Evolutionary conservation across 2,888 invertebrate species (phyloP), one percentile per base, ranked within the genome.

Genomic region (Coelogynopora nodosa): DNA sequence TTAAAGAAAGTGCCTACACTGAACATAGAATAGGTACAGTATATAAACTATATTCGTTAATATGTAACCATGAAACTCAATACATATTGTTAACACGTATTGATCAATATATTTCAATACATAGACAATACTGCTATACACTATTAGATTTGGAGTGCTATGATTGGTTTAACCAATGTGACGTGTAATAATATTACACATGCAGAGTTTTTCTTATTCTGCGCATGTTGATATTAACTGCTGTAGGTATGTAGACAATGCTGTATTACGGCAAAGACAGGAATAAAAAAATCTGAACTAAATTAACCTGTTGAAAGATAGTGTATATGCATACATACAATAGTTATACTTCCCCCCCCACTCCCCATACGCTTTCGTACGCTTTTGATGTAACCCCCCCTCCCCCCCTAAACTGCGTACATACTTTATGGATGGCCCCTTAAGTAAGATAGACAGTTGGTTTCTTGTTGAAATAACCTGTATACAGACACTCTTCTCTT

Each of bases 1-100:
- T 74, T 74, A 74, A 74, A 74, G 74, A 74, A 74, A 74, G 74
- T 74, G 74, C 74, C 74, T 74, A 74, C 74, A 74, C 74, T 74
- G 74, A 74, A 74, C 74, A 74, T 74, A 74, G 74, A 74, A 74
- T 74, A 74, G 74, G 74, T 74, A 26, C 74, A 74, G 74, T 74
- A 74, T 74, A 74, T 74, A 74, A 74, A 74, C 74, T 74, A 74
- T 74, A 74, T 74, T 74, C 74, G 27, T 74, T 74, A 74, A 74
- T 74, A 74, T 74, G 74, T 74, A 74, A 26, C 74, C 74, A 74
- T n/a, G n/a, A n/a, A 74, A 74, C 74, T 74, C 74, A 74, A 74
- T 74, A 74, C 74, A 74, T 74, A 74, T 74, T 74, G 74, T 74
- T 74, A 74, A 74, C 74, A 74, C 74, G 27, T 74, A 74, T 74